Conservation (phyloP, 2,113 vertebrate genomes). For the Aix galericulata region DNA sequence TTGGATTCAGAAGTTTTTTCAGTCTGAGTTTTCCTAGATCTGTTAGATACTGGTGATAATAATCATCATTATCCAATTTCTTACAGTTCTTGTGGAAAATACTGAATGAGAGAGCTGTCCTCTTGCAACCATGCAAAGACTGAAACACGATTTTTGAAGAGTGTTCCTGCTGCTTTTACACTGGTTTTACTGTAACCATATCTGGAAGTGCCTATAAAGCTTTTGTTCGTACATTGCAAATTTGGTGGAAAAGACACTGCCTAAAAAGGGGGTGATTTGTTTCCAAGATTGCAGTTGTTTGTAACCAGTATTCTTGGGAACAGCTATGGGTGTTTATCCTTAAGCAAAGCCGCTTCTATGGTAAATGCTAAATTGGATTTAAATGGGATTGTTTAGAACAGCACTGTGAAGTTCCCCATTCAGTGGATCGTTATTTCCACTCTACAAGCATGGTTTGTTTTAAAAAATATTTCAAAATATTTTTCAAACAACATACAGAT, state of each 20-base stretch:
- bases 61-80: neutral
- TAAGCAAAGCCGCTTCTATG: neutral
- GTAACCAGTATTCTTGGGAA: neutral
- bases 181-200: neutral
- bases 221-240: neutral
- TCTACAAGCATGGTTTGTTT: neutral
- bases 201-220: neutral
- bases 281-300: neutral
- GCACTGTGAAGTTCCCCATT: neutral
- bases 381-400: neutral
- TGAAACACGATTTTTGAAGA: neutral
- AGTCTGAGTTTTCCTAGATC: neutral
- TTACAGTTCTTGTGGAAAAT: neutral
- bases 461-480: neutral
- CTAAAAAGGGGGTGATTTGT: neutral
- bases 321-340: rapidly evolving
- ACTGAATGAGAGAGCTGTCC: neutral
- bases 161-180: neutral
- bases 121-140: neutral
- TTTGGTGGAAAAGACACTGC: neutral
- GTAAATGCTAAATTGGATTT: neutral
- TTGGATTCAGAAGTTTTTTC: neutral
- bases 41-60: neutral
- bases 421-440: neutral
- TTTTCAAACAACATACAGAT: neutral